Conservation (phyloP, 2,888 invertebrate genomes). For the Thecocarcelia acutangulata region DNA sequence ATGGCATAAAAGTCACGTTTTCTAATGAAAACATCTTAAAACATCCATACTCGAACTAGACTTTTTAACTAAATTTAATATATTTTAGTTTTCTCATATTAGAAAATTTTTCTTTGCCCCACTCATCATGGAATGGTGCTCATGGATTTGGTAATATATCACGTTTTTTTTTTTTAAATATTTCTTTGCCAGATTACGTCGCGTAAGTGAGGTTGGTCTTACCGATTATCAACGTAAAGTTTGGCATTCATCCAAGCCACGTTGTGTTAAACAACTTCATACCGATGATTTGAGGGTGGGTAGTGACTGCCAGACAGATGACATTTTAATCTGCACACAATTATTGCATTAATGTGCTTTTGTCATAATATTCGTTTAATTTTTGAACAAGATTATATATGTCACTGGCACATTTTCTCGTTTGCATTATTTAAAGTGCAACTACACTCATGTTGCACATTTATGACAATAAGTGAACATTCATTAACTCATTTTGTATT, state of each 20-base stretch:
- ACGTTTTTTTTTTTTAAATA: neutral
- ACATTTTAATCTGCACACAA: constrained; percentile 37
- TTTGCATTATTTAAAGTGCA: constrained; percentile 7
- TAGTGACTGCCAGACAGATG: constrained; percentile 6
- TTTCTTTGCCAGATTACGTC: constrained; percentile 82
- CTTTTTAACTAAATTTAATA: too few relatives aligned
- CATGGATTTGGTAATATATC: neutral
- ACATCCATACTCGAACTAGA: too few relatives aligned
- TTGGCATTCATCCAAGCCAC: constrained; percentile 85
- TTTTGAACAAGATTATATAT: neutral
- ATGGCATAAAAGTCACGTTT: too few relatives aligned
- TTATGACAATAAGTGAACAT: constrained; percentile 19
- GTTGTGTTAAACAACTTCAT: constrained; percentile 82
- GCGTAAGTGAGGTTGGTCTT: constrained; percentile 84
- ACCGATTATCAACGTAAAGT: constrained; percentile 83
- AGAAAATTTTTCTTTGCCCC: too few relatives aligned
- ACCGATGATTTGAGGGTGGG: constrained; percentile 79
- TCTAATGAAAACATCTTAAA: too few relatives aligned
- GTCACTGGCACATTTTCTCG: neutral
- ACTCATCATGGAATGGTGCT: too few relatives aligned
- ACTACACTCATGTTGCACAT: constrained; percentile 15
- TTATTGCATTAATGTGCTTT: constrained; percentile 40
- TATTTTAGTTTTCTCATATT: too few relatives aligned
- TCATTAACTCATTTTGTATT: constrained; percentile 4
- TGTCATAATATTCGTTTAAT: constrained; percentile 19